A percentile compares a stretch with the other conserved stretches of the same genome.
phyloP scores from a whole-genome alignment of 1,140 invertebrate genomes.

The Ladona fulva region DNA sequence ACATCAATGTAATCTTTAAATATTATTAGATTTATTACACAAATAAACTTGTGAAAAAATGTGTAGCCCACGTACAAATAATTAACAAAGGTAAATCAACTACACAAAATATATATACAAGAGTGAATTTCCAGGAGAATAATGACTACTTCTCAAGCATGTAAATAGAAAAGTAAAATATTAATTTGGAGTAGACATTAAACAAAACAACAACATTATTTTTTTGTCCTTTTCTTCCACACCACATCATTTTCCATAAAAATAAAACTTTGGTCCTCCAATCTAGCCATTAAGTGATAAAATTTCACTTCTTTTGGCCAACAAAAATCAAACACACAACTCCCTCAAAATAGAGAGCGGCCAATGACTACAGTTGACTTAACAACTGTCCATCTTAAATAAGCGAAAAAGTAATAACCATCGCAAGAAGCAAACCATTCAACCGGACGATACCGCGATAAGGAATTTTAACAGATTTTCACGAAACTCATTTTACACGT shows the following conservation, averaged over 20 bases:
- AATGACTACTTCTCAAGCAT: not conserved
- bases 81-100: slow-evolving; percentile 1
- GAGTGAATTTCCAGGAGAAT: not conserved
- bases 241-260: not conserved
- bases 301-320: no score
- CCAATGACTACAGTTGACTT: no score
- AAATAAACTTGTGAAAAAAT: slow-evolving; percentile 2
- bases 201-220: not conserved
- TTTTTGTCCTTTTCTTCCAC: not conserved
- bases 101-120: not conserved
- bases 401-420: no score
- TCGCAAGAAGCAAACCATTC: no score
- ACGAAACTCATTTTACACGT: no score
- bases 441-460: no score
- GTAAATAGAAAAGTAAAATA: not conserved
- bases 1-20: not conserved
- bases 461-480: no score
- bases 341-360: no score
- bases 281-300: not conserved
- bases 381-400: no score
- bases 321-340: no score
- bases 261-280: slow-evolving; percentile 6
- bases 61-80: not conserved
- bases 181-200: not conserved
- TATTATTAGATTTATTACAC: slow-evolving; percentile 1